Evolutionary conservation across 1,140 invertebrate species (phyloP).

Genomic region (Drosophila nebulosa): DNA sequence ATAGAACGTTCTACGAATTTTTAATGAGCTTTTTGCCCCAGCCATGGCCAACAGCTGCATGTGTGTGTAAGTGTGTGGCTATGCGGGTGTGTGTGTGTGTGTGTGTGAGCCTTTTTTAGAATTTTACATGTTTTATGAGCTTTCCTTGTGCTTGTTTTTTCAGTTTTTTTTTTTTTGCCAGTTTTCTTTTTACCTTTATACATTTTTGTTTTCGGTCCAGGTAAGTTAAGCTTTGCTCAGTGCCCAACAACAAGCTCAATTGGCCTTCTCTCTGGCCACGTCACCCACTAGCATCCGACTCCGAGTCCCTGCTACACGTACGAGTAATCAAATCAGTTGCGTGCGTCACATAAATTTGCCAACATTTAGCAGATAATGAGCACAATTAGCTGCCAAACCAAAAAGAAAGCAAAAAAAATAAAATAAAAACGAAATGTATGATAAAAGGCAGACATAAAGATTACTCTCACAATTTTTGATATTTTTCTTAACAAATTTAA

Average conservation of each 20-base stretch:
- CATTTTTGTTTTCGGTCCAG: constrained; percentile 30
- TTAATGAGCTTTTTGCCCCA: constrained; percentile 54
- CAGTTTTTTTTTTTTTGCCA: not conserved
- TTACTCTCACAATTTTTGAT: not conserved
- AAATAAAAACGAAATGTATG: not conserved
- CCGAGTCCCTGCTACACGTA: constrained; percentile 43
- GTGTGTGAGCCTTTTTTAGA: constrained; percentile 40
- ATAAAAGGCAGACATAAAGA: not conserved
- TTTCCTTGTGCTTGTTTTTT: constrained; percentile 5
- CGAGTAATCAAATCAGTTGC: constrained; percentile 75
- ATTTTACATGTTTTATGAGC: constrained; percentile 77
- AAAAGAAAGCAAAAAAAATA: not conserved
- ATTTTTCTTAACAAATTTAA: not conserved
- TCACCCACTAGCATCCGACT: not conserved
- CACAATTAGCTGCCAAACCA: constrained; percentile 61
- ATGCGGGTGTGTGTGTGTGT: constrained; percentile 15
- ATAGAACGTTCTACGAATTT: constrained; percentile 70
- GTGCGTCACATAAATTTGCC: constrained; percentile 75
- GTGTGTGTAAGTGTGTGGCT: too few species aligned
- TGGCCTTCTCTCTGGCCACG: not conserved
- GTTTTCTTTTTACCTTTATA: constrained; percentile 4
- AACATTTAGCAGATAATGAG: constrained; percentile 77
- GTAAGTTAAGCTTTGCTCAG: constrained; percentile 36
- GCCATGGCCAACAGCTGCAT: not conserved
- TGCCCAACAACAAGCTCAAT: constrained; percentile 2